phyloP scores from a whole-genome alignment of 2,113 vertebrate species.

The Lagopus muta region DNA sequence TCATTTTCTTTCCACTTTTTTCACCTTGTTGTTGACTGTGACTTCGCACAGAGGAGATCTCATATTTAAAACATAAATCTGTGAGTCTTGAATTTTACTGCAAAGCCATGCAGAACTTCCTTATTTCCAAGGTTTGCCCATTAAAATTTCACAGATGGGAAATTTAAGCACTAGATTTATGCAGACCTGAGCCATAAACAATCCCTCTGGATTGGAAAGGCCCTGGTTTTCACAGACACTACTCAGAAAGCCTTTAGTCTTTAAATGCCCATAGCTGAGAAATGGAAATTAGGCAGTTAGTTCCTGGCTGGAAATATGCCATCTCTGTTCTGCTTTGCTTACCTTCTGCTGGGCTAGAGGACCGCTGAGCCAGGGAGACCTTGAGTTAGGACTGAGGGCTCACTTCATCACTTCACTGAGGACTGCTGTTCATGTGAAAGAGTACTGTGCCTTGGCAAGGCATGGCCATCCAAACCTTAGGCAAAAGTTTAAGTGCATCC shows the following conservation, averaged over 20 bases:
- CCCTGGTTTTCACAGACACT: conserved; percentile 1
- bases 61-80: conserved; percentile 17
- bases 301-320: not conserved
- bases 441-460: not conserved
- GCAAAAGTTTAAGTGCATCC: not conserved
- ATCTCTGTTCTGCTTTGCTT: not conserved
- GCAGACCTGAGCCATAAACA: conserved; percentile 19
- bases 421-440: not conserved
- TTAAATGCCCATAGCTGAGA: not conserved
- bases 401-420: not conserved
- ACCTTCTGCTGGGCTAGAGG: not conserved
- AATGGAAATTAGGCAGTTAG: conserved; percentile 12
- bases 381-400: not conserved
- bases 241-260: conserved; percentile 13
- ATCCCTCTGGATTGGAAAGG: not conserved
- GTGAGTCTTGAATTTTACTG: not conserved
- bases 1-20: not conserved
- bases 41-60: not conserved
- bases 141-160: conserved; percentile 52
- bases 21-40: not conserved
- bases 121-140: not conserved
- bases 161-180: not conserved
- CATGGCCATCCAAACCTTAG: not conserved
- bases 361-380: not conserved
- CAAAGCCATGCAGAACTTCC: not conserved